Percentiles rank a stretch among this genome's conserved stretches.
Evolutionary conservation across 2,888 invertebrate genomes (phyloP).

Genomic region (Leptopilina myrica): DNA sequence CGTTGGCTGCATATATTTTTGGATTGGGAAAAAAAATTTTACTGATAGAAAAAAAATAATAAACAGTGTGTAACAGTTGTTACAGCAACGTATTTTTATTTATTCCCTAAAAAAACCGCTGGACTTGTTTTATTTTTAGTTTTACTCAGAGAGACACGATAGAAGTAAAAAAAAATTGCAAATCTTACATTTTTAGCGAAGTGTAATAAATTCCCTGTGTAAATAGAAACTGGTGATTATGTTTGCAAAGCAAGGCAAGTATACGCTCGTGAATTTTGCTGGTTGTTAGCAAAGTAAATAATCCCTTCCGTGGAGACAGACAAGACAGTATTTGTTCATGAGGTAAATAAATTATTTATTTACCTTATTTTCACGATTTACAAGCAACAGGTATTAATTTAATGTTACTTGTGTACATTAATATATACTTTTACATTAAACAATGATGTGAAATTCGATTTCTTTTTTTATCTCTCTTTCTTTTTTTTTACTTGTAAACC

Average conservation of each 20-base stretch:
- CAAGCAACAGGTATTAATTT: slow-evolving; percentile 37
- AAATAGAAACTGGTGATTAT: slow-evolving; percentile 37
- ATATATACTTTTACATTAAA: too few relatives aligned
- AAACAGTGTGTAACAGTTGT: too few relatives aligned
- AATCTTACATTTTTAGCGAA: slow-evolving; percentile 13
- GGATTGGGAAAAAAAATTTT: too few relatives aligned
- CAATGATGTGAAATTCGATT: too few relatives aligned
- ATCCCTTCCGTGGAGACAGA: slow-evolving; percentile 8
- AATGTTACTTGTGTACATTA: slow-evolving; percentile 1
- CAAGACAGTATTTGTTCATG: slow-evolving; percentile 12
- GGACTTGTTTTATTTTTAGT: neutral
- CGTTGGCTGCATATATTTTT: too few relatives aligned
- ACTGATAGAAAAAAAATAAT: too few relatives aligned
- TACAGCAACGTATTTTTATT: too few relatives aligned
- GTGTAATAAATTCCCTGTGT: slow-evolving; percentile 17
- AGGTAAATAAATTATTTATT: slow-evolving; percentile 38
- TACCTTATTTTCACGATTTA: neutral
- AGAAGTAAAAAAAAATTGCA: too few relatives aligned
- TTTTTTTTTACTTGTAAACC: too few relatives aligned
- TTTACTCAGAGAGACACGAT: neutral
- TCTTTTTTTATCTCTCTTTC: too few relatives aligned
- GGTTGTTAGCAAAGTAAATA: slow-evolving; percentile 46
- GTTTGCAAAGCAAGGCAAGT: slow-evolving; percentile 36
- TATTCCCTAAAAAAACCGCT: too few relatives aligned
- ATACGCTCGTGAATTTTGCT: slow-evolving; percentile 29